Conservation (phyloP, 2,888 invertebrate species). For the Chouioia cunea region DNA sequence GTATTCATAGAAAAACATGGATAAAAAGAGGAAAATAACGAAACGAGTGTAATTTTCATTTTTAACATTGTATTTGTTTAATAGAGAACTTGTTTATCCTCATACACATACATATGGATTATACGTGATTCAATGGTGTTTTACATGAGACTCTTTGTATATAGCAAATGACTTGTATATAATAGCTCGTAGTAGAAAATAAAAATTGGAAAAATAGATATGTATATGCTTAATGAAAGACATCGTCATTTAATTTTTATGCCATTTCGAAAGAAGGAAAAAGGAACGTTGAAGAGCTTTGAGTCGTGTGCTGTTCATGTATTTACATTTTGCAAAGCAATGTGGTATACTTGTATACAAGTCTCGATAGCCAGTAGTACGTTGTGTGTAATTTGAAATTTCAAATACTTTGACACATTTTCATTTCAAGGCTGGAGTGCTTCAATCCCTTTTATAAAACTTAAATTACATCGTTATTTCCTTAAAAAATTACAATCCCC, state of each 20-base stretch:
- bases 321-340: constrained; percentile 33
- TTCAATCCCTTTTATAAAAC: constrained; percentile 3
- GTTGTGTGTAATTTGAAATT: not conserved
- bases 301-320: not conserved
- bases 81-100: constrained; percentile 26
- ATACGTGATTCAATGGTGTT: constrained; percentile 21
- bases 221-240: constrained; percentile 22
- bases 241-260: constrained; percentile 4
- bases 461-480: not conserved
- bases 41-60: constrained; percentile 30
- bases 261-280: constrained; percentile 8
- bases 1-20: not conserved
- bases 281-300: constrained; percentile 30
- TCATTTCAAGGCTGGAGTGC: constrained; percentile 17
- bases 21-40: constrained; percentile 26
- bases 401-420: constrained; percentile 3
- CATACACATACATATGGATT: constrained; percentile 35
- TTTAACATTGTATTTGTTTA: constrained; percentile 31
- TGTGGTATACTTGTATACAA: not conserved
- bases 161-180: constrained; percentile 36
- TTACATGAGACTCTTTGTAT: constrained; percentile 28
- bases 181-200: constrained; percentile 16
- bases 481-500: not conserved
- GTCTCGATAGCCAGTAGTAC: too few relatives aligned
- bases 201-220: constrained; percentile 40